phyloP scores from a whole-genome alignment of 2,888 invertebrate genomes.

The Selenia dentaria region DNA sequence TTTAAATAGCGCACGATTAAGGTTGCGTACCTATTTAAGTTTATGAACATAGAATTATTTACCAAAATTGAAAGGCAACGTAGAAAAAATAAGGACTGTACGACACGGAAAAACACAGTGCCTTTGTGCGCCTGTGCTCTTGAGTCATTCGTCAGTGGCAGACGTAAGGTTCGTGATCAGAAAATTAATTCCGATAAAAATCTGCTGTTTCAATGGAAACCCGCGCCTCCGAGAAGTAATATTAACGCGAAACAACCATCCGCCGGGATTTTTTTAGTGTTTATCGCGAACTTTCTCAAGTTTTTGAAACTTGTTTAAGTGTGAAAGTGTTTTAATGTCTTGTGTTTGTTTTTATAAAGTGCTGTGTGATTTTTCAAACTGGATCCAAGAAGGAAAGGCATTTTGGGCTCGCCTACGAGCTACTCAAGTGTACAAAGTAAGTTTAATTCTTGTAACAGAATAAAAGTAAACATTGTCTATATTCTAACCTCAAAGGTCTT shows the following conservation, averaged over 20 bases:
- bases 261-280: conserved; percentile 17
- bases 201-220: conserved; percentile 50
- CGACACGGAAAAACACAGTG: conserved; percentile 24
- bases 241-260: conserved; percentile 20
- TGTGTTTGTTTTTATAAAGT: conserved; percentile 26
- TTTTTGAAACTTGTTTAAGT: conserved; percentile 15
- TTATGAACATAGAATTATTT: neutral
- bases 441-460: conserved; percentile 23
- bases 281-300: conserved; percentile 16
- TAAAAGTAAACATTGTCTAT: neutral
- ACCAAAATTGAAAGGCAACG: neutral
- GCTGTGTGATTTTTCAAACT: conserved; percentile 44
- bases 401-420: conserved; percentile 51
- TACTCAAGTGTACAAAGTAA: conserved; percentile 45
- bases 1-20: too few relatives aligned
- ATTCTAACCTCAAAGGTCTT: conserved; percentile 43
- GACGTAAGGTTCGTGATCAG: conserved; percentile 66
- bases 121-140: conserved; percentile 14
- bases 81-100: neutral
- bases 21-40: neutral
- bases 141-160: conserved; percentile 33
- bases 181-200: conserved; percentile 62
- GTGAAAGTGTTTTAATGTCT: conserved; percentile 37
- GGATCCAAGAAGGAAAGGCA: conserved; percentile 63
- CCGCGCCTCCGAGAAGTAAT: conserved; percentile 30